A percentile compares a stretch with the other conserved stretches of the same genome.
Conservation (phyloP, 2,113 vertebrate genomes). For the Datnioides undecimradiatus region DNA sequence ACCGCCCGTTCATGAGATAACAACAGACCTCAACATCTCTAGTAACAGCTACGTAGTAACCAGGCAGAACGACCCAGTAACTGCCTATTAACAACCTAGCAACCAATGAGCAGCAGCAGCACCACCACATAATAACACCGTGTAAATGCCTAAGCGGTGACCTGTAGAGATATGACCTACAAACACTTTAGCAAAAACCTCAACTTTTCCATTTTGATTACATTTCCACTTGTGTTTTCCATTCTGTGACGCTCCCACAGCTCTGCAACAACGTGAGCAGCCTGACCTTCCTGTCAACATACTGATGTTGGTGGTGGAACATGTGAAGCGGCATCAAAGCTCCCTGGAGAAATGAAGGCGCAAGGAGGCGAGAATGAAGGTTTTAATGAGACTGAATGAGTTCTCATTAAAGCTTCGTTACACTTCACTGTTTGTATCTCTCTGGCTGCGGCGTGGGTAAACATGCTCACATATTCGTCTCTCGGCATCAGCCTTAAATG, state of each 20-base stretch:
- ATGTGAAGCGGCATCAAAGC: background rate
- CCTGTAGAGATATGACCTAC: background rate
- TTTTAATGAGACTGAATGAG: slow-evolving; percentile 11
- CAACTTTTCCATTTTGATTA: background rate
- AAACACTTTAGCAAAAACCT: background rate
- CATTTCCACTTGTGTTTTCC: background rate
- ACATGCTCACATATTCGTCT: slow-evolving; percentile 11
- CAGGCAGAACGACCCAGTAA: background rate
- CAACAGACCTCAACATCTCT: background rate
- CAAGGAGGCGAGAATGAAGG: background rate
- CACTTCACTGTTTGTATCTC: slow-evolving; percentile 7
- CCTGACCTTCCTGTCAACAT: background rate
- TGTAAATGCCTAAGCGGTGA: background rate
- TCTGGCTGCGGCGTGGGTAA: background rate
- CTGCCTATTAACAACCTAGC: too few species aligned
- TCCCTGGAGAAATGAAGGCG: background rate
- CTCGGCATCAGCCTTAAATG: background rate
- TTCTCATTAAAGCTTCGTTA: background rate
- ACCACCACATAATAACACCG: background rate
- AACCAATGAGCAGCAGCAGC: too few species aligned
- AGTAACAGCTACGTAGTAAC: background rate
- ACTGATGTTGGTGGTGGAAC: background rate
- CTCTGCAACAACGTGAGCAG: background rate
- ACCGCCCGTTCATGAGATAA: background rate
- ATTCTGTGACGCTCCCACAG: background rate